phyloP scores from a whole-genome alignment of 2,113 vertebrate species.

The Phalacrocorax pelagicus region DNA sequence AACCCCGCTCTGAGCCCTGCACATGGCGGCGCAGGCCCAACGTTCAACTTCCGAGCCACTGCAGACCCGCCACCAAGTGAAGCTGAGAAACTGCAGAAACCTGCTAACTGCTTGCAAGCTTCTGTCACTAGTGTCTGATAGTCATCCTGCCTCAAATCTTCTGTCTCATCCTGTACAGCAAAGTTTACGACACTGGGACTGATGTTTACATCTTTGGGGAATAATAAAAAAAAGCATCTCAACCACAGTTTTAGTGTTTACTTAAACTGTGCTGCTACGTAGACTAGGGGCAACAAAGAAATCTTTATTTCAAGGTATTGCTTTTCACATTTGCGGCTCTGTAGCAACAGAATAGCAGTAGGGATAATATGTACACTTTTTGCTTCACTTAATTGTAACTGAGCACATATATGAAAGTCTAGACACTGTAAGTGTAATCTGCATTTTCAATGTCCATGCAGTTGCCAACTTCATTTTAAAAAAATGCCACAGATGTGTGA shows the following conservation, averaged over 20 bases:
- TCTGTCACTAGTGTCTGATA: slow-evolving; percentile 98
- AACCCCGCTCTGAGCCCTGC: slow-evolving; percentile 93
- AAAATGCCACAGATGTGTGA: slow-evolving; percentile 81
- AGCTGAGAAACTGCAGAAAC: slow-evolving; percentile 96
- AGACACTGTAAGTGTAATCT: slow-evolving; percentile 82
- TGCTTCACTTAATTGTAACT: slow-evolving; percentile 80
- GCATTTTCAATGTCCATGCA: slow-evolving; percentile 78
- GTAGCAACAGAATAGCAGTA: slow-evolving; percentile 80
- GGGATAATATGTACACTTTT: slow-evolving; percentile 79
- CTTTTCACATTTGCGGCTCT: slow-evolving; percentile 81
- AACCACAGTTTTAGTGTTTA: slow-evolving; percentile 77
- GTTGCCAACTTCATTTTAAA: slow-evolving; percentile 73
- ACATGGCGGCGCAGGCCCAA: slow-evolving; percentile 85
- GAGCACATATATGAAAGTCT: slow-evolving; percentile 83
- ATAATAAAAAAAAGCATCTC: slow-evolving; percentile 73
- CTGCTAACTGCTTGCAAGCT: slow-evolving; percentile 94
- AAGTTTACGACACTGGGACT: slow-evolving; percentile 82
- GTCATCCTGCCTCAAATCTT: slow-evolving; percentile 71
- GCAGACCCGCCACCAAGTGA: slow-evolving; percentile 84
- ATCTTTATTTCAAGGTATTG: slow-evolving; percentile 79
- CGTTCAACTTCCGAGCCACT: slow-evolving; percentile 88
- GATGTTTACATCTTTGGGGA: slow-evolving; percentile 81
- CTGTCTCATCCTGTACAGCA: slow-evolving; percentile 69
- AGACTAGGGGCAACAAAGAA: slow-evolving; percentile 76
- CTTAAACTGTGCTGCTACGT: slow-evolving; percentile 80